Evolutionary conservation across 37 sponge, comb jelly and placozoan species (phyloP), one percentile per base, ranked within the genome.

Genomic region (Diacarnus erythraeanus): DNA sequence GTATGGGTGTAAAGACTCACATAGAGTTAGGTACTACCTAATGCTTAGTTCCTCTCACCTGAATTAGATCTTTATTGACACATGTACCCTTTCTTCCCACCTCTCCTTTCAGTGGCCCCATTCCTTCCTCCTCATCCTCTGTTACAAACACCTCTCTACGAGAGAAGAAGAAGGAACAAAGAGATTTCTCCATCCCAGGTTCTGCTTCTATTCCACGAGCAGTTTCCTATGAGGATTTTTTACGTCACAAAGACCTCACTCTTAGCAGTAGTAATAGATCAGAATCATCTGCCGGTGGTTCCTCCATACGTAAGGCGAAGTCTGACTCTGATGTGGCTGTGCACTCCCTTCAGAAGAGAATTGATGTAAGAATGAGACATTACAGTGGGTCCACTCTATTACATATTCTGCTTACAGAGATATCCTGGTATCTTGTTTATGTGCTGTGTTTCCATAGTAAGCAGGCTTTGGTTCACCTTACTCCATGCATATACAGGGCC

Each of bases 311-410:
- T 22, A 82, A 82, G 75, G 80, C 91, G 4, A 77, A 78, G 59
- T 86, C 87, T 4, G 87, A 86, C 25, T 63, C 79, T 0, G 91
- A 91, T 56, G 35, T 91, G 0, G 77, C 76, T 8, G 63, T 77
- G 42, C 72, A 65, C 4, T 64, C 82, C 1, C 75, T 91, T 10
- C 71, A 82, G 79, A 91, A 91, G 76, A 74, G 82, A 34, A 43
- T 83, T 0, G 86, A 91, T 59, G 91, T 91, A 26, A 57, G 88
- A 41, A n/a, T n/a, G n/a, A n/a, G n/a, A n/a, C n/a, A n/a, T n/a
- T n/a, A n/a, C n/a, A n/a, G n/a, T n/a, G n/a, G n/a, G n/a, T n/a
- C n/a, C n/a, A n/a, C n/a, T n/a, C n/a, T n/a, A n/a, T n/a, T n/a
- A n/a, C n/a, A n/a, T n/a, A n/a, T n/a, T n/a, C n/a, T n/a, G n/a